Evolutionary conservation across 2,113 vertebrate genomes (phyloP).

Genomic region (Petroica traversi): DNA sequence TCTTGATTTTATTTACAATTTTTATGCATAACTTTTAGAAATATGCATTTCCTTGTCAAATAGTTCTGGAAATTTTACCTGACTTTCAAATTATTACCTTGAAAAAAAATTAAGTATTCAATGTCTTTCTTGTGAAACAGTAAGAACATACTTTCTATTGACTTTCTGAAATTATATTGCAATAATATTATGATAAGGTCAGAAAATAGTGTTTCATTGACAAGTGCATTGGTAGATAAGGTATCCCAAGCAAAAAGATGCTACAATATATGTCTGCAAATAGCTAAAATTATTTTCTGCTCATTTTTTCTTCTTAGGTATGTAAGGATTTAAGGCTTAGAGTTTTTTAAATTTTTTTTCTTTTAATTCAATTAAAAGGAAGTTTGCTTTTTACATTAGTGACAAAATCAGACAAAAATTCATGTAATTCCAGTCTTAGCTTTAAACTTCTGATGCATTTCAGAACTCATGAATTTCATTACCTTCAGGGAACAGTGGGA

Average conservation of each 20-base stretch:
- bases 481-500: neutral
- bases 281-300: neutral
- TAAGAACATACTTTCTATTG: neutral
- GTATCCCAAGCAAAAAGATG: neutral
- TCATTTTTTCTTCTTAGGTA: neutral
- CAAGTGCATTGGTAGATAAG: neutral
- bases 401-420: neutral
- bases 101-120: neutral
- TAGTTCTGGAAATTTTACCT: neutral
- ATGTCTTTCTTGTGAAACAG: neutral
- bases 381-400: neutral
- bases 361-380: neutral
- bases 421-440: neutral
- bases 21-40: neutral
- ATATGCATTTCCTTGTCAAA: neutral
- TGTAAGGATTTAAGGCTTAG: neutral
- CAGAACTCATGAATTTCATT: neutral
- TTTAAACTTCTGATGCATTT: neutral
- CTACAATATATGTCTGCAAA: neutral
- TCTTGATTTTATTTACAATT: neutral
- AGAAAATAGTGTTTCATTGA: neutral
- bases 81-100: neutral
- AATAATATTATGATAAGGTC: neutral
- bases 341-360: neutral
- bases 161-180: neutral